Base-by-base conservation (phyloP, 1,140 invertebrate species). In the Physella acuta region DNA sequence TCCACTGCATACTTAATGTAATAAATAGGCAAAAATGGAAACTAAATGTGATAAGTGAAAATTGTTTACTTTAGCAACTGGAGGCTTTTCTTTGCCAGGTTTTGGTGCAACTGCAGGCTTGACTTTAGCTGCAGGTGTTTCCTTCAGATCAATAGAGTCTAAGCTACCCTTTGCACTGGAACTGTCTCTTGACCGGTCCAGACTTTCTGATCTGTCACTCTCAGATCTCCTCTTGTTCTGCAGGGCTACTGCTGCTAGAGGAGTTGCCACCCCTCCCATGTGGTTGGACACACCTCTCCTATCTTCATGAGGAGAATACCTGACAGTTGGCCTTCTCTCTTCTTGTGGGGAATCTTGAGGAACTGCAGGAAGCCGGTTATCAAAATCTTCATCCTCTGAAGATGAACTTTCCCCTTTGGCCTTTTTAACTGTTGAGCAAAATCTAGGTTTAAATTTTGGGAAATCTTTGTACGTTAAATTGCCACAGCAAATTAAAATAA, bases 21-120 rank as follows among this genome's bases (percentile, higher is more conserved):
- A 58, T 24, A 17, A 31, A 58, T 24, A 34, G 2, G 17, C 3
- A 17, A 3, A 58, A 24, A 24, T 31, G 4, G 53, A 56, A 56
- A 56, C 11, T 60, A 31, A 30, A 14, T 33, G 17, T 17, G 24
- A 14, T 55, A 20, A 62, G 8, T 28, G 24, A 20, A 37, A 34
- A 26, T 24, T 24, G 52, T 24, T 30, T 52, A 66, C 64, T 52
- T 66, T 66, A 24, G 52, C 52, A 16, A 56, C 52, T 34, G 52
- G 52, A 26, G 49, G 65, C 58, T 62, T 65, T 31, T 66, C 63
- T 59, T 73, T 73, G 5, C 58, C 63, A 37, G 68, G 71, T 37
- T 73, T 73, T 5, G 68, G 67, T 28, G 71, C 53, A 17, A 53
- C 66, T 8, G 59, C 67, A 20, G 68, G 71, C 30, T 60, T 65